Evolutionary conservation across 2,888 invertebrate genomes (phyloP).

Genomic region (Mythimna pallens): DNA sequence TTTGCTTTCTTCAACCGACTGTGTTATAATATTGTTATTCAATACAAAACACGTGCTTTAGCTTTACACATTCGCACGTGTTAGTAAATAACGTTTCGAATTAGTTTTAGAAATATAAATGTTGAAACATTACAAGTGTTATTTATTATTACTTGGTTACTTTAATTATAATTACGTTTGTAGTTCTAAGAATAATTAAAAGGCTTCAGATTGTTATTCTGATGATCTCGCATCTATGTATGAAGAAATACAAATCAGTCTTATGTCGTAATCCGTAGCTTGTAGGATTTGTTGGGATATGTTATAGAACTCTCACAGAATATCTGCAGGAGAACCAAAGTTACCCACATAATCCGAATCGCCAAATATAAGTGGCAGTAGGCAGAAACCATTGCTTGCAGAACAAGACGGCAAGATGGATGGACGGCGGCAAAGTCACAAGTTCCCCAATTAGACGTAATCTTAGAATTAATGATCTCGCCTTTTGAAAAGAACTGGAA

Average conservation of each 20-base stretch:
- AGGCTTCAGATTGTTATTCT: neutral
- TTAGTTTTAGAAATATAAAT: conserved; percentile 5
- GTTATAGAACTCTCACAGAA: neutral
- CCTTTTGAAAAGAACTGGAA: neutral
- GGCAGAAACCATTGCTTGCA: too few relatives aligned
- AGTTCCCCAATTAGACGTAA: neutral
- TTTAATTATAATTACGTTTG: neutral
- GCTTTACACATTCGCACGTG: neutral
- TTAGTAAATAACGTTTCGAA: conserved; percentile 13
- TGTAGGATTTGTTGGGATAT: neutral
- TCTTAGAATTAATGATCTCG: neutral
- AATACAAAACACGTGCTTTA: conserved; percentile 30
- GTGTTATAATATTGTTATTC: conserved; percentile 50
- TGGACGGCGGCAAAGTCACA: too few relatives aligned
- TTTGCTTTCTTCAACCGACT: conserved; percentile 69
- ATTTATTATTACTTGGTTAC: neutral
- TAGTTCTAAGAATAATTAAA: neutral
- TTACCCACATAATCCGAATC: too few relatives aligned
- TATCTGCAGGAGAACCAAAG: neutral
- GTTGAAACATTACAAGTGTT: neutral
- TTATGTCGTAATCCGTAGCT: neutral
- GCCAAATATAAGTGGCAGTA: too few relatives aligned
- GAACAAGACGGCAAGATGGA: too few relatives aligned
- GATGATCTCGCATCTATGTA: too few relatives aligned
- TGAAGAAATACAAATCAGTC: too few relatives aligned